A percentile compares a stretch with the other conserved stretches of the same genome.
Evolutionary conservation across 2,113 vertebrate species (phyloP).

Genomic region (Tor tambroides): DNA sequence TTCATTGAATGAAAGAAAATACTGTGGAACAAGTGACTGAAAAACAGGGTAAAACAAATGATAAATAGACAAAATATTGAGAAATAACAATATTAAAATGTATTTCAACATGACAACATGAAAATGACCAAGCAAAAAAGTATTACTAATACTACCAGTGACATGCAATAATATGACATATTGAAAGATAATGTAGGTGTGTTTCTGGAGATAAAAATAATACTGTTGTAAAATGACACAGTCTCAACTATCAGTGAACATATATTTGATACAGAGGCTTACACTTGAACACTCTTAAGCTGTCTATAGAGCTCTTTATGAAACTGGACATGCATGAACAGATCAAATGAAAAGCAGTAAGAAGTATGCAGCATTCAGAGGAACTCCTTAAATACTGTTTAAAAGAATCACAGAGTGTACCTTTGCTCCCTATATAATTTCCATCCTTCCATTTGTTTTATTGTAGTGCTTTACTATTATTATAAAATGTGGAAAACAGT

Average conservation of each 20-base stretch:
- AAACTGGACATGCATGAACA: neutral
- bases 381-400: neutral
- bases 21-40: neutral
- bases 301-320: neutral
- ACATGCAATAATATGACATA: constrained; percentile 23
- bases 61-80: neutral
- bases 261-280: neutral
- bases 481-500: neutral
- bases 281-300: neutral
- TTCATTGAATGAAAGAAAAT: neutral
- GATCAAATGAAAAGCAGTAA: neutral
- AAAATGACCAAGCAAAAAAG: neutral
- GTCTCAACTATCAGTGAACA: neutral
- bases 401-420: neutral
- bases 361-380: neutral
- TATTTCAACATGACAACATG: neutral
- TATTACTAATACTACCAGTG: constrained; percentile 9
- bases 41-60: neutral
- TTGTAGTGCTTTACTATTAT: neutral
- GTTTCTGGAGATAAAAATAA: neutral
- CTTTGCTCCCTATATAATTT: constrained; percentile 6
- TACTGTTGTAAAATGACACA: constrained; percentile 8
- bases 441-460: neutral
- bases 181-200: constrained; percentile 43
- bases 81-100: neutral